Evolutionary conservation across 2,113 vertebrate genomes (phyloP).

Genomic region (Malurus elegans): DNA sequence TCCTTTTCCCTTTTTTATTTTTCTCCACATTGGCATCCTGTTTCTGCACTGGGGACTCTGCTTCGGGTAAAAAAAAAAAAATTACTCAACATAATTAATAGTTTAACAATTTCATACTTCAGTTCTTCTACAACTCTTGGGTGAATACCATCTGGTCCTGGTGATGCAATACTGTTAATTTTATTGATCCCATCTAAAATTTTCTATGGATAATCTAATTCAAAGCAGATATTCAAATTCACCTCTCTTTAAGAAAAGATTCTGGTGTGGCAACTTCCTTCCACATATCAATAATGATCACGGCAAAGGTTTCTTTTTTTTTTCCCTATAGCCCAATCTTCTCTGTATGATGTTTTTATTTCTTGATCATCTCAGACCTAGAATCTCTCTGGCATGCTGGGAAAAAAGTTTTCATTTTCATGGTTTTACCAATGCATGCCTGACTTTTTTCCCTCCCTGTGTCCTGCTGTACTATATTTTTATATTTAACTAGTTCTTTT

Average conservation of each 20-base stretch:
- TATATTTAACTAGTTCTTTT: conserved; percentile 37
- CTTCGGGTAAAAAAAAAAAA: not conserved
- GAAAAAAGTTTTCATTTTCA: not conserved
- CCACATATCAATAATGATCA: not conserved
- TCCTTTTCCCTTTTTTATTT: not conserved
- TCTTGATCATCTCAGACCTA: conserved; percentile 9
- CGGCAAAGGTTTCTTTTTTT: not conserved
- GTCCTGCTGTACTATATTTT: not conserved
- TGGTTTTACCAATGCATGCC: not conserved
- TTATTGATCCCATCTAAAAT: not conserved
- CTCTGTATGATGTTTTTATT: not conserved
- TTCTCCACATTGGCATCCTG: not conserved
- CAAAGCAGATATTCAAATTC: not conserved
- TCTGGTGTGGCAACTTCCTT: not conserved
- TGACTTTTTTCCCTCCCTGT: not conserved
- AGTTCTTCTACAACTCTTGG: not conserved
- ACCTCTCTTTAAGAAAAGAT: not conserved
- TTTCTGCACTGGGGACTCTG: not conserved
- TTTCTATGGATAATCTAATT: not conserved
- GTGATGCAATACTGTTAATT: not conserved
- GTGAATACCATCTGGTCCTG: not conserved
- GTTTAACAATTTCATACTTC: not conserved
- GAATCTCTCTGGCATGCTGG: not conserved
- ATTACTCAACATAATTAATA: not conserved
- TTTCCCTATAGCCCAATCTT: not conserved